Conservation (phyloP, 2,113 vertebrate genomes). For the Sturnus vulgaris region DNA sequence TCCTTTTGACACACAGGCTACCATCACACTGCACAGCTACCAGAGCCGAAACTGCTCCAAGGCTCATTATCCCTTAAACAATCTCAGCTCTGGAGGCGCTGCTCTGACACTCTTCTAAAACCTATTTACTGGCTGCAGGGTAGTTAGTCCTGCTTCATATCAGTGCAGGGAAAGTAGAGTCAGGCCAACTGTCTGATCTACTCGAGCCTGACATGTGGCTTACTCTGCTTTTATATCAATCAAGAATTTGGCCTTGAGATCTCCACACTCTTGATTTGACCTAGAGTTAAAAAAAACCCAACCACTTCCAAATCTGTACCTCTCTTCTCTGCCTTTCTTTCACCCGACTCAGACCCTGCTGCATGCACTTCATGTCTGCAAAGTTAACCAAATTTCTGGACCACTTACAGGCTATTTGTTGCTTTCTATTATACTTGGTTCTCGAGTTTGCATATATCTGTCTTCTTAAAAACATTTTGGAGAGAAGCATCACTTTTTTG, state of each 20-base stretch:
- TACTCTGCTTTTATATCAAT: not conserved
- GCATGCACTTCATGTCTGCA: not conserved
- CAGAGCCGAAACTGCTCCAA: not conserved
- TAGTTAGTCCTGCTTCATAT: constrained; percentile 8
- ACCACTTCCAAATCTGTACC: not conserved
- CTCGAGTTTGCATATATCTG: not conserved
- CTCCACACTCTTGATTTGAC: not conserved
- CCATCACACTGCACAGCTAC: not conserved
- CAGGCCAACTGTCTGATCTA: constrained; percentile 22
- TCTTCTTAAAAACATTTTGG: not conserved
- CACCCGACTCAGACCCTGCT: not conserved
- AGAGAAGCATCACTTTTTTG: not conserved
- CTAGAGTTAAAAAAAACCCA: not conserved
- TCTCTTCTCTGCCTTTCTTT: not conserved
- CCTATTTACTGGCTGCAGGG: not conserved
- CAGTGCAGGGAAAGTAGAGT: not conserved
- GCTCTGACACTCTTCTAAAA: not conserved
- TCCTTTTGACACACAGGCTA: not conserved
- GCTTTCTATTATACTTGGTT: not conserved
- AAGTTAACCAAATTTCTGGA: not conserved
- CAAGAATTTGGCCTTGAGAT: constrained; percentile 4
- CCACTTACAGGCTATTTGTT: not conserved
- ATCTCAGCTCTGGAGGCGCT: not conserved
- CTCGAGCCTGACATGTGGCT: not conserved
- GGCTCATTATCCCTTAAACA: not conserved